Conservation (phyloP, 2,113 vertebrate species). For the Pollachius pollachius region DNA sequence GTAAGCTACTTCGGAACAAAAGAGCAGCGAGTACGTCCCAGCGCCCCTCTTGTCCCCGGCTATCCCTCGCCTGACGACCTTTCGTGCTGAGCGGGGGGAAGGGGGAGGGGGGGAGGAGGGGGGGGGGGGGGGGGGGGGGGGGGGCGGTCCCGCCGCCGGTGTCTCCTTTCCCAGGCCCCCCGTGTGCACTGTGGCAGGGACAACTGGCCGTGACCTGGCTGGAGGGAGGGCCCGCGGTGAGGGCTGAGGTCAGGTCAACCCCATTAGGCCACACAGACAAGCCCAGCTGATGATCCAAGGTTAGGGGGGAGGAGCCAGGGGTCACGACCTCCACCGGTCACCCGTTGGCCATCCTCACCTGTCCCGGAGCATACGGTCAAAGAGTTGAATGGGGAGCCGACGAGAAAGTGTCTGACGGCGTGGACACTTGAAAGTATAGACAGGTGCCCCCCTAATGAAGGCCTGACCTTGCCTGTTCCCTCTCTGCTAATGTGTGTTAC, state of each 20-base stretch:
- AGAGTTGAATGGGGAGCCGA: conserved; percentile 18
- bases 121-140: background rate
- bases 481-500: too few species aligned
- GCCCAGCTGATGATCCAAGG: conserved; percentile 53
- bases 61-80: too few species aligned
- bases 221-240: conserved; percentile 20
- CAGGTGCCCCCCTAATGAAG: conserved; percentile 10
- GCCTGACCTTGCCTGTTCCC: too few species aligned
- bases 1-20: too few species aligned
- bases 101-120: background rate
- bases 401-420: conserved; percentile 41
- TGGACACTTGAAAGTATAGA: conserved; percentile 26
- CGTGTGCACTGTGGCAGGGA: conserved; percentile 30
- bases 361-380: conserved; percentile 32
- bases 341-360: conserved; percentile 45
- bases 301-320: conserved; percentile 46
- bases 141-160: background rate
- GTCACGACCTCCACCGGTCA: conserved; percentile 19
- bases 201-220: conserved; percentile 55
- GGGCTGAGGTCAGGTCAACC: conserved; percentile 49
- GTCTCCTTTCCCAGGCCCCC: conserved; percentile 26
- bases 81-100: background rate
- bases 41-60: too few species aligned
- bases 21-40: too few species aligned
- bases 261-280: conserved; percentile 37